A percentile compares a stretch with the other conserved stretches of the same genome.
Evolutionary conservation across 2,113 vertebrate genomes (phyloP).

Genomic region (Hippopotamus amphibius): DNA sequence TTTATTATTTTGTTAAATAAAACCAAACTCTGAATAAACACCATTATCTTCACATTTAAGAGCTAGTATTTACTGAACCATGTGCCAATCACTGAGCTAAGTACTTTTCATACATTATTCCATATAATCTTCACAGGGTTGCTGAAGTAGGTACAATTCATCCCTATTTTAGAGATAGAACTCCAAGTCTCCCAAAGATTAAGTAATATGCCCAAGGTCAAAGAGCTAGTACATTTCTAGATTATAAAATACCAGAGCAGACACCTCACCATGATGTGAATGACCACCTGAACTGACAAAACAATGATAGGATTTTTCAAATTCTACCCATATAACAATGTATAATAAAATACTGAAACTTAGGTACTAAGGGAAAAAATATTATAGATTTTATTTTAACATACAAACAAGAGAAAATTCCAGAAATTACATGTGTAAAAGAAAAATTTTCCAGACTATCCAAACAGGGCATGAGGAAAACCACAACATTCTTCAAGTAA

Average conservation of each 20-base stretch:
- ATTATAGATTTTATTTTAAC: slow-evolving; percentile 28
- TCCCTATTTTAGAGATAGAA: not conserved
- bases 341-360: not conserved
- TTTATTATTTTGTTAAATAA: slow-evolving; percentile 48
- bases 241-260: slow-evolving; percentile 32
- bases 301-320: not conserved
- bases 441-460: not conserved
- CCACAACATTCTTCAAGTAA: not conserved
- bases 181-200: not conserved
- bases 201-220: slow-evolving; percentile 5
- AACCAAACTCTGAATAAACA: slow-evolving; percentile 39
- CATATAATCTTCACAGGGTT: not conserved
- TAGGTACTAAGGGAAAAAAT: not conserved
- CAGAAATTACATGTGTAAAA: not conserved
- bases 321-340: not conserved
- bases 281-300: not conserved
- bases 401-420: not conserved
- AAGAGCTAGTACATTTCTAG: slow-evolving; percentile 12
- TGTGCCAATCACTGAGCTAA: not conserved
- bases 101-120: not conserved
- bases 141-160: not conserved
- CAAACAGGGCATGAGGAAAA: not conserved
- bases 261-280: not conserved
- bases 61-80: not conserved
- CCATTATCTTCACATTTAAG: not conserved